Evolutionary conservation across 2,113 vertebrate species (phyloP), one percentile per base, ranked within the genome.

Genomic region (Semicossyphus pulcher): DNA sequence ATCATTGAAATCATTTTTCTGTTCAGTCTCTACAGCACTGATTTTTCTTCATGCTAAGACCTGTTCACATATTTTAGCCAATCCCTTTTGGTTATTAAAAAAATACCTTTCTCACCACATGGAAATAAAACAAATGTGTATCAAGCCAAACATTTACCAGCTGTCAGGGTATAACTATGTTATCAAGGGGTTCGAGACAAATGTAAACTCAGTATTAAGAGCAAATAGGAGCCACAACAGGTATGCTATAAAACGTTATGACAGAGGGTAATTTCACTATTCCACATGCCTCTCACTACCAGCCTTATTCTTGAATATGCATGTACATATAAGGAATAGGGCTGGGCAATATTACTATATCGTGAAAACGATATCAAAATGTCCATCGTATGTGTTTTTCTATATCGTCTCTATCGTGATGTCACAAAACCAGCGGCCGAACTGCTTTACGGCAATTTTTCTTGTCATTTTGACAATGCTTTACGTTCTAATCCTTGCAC

Each of bases 31-130:
- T 37, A 29, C 0, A 21, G 12, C 7, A 34, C 28, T 42, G 25
- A 32, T 14, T 29, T n/a, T 7, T 12, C n/a, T 69, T 59, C 21
- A 54, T 23, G 58, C 23, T 54, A 48, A 49, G 47, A 65, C 26
- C 21, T 54, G 54, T 29, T 31, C 23, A 45, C 21, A 36, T 23
- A 32, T 18, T 21, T 12, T 10, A 34, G 8, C 4, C 28, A 41
- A 25, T 28, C 47, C 7, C 18, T 61, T 23, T 4, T 20, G 14
- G 2, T 29, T 25, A 1, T 10, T 25, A 14, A 34, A 52, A 52
- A 70, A 26, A 25, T 20, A 32, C 21, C 26, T 57, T 39, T 53
- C 29, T 16, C 10, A 8, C 15, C 10, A 16, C 20, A n/a, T 16
- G 18, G 21, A 7, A 2, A 20, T 61, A n/a, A 23, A 42, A 31